Percentiles rank a stretch among this genome's conserved stretches.
phyloP scores from a whole-genome alignment of 1,140 invertebrate genomes.

The Batillaria attramentaria region DNA sequence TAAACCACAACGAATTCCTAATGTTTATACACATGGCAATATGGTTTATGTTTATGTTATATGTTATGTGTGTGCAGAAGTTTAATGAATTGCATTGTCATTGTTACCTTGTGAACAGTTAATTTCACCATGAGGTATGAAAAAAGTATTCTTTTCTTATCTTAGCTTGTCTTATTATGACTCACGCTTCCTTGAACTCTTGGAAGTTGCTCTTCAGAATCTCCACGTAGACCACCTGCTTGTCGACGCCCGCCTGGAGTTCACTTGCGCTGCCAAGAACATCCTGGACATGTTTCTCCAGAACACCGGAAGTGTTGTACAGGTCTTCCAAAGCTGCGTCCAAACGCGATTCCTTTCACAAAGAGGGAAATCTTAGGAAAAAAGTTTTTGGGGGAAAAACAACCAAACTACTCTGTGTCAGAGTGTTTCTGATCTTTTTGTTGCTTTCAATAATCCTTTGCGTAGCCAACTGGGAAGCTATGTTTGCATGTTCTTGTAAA shows the following conservation, averaged over 20 bases:
- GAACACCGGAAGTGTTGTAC: not conserved
- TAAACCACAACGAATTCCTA: no score
- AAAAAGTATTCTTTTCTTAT: no score
- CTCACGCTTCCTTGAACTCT: not conserved
- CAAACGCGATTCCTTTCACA: not conserved
- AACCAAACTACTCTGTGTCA: no score
- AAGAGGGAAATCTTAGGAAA: not conserved
- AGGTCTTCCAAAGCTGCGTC: not conserved
- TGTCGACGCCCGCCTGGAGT: not conserved
- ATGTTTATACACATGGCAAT: no score
- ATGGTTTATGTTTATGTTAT: not conserved
- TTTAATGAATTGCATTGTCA: not conserved
- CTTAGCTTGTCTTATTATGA: not conserved
- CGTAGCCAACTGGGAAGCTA: slow-evolving; percentile 17
- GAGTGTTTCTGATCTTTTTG: slow-evolving; percentile 12
- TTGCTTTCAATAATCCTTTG: slow-evolving; percentile 11
- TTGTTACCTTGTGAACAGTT: not conserved
- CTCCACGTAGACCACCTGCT: not conserved
- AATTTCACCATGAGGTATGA: not conserved
- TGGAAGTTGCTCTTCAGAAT: not conserved
- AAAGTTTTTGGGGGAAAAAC: not conserved
- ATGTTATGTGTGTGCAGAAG: not conserved
- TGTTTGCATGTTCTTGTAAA: no score
- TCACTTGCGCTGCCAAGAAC: not conserved
- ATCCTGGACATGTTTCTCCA: not conserved